Evolutionary conservation across 1,140 invertebrate genomes (phyloP), one percentile per base, ranked within the genome.

Genomic region (Ceratina calcarata): DNA sequence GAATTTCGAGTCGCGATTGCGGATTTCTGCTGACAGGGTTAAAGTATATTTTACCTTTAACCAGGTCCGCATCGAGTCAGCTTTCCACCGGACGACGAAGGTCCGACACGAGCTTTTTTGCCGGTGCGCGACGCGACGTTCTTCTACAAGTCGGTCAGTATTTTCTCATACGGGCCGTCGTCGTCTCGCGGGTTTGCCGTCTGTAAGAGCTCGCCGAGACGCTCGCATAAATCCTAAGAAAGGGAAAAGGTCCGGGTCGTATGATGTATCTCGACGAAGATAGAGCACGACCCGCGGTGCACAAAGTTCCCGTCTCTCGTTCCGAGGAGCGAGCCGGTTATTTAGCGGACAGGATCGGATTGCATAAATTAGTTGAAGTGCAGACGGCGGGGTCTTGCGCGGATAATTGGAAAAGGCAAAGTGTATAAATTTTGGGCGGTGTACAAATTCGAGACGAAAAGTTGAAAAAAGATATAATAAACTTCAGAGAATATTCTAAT

Each of bases 21-120:
- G 70, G 72, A 64, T 85, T 84, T 85, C 58, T 61, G 82, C 83
- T 85, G 83, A 85, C 83, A 66, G 58, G 74, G 81, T 80, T 58
- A 57, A 71, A 83, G 72, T 80, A 85, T 72, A 62, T 72, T 85
- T 27, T 71, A 83, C 61, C 71, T 85, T 76, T 84, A 72, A 80
- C 76, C 58, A 20, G 24, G 12, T 18, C 77, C 69, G 51, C 60
- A 71, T 72, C 51, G 77, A 85, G 72, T 84, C 83, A 83, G 83
- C 83, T 84, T 75, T 72, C 66, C 71, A 45, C 24, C 37, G 37
- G 10, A 45, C 67, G 37, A 64, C 66, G 68, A 51, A 61, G 71
- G 60, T 71, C 66, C 51, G 16, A 12, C 10, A 65, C 37, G 37
- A 45, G 37, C 37, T 65, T 84, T 68, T 79, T 76, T 75, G 32